Base-by-base conservation (phyloP, 2,113 vertebrate genomes). In the Colossoma macropomum region DNA sequence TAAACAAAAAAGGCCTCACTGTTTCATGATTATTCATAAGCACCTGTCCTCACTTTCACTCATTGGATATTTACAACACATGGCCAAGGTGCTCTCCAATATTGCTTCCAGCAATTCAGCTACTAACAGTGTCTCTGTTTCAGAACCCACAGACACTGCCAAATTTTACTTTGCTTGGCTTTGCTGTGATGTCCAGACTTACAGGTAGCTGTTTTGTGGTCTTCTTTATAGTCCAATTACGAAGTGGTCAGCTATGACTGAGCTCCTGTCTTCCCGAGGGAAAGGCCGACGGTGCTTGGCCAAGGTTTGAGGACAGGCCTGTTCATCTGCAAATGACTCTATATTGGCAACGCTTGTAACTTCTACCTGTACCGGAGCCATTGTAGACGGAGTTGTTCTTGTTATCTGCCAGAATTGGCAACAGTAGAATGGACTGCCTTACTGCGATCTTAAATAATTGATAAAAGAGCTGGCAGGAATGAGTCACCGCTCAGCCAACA, bases 371-470 rank as follows among this genome's bases (percentile, higher is more conserved):
- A 0, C 25, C 10, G 27, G 23, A 11, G 45, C 38, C 21, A 23
- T 45, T 50, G 13, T 30, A 59, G 60, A 60, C 11, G 19, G 7
- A 30, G 17, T 6, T 59, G 68, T 62, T 71, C 23, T 8, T n/a
- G 10, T 52, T 73, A 30, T 50, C 50, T 34, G 65, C 45, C 54
- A 17, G n/a, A 60, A 38, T 25, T 84, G 66, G 56, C 76, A 41
- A 41, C 11, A 17, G 6, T 16, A 21, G 27, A 48, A 12, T 54
- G 9, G 48, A 15, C 72, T 50, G 32, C 21, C 13, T 72, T 77
- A 27, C 59, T 65, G n/a, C 56, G n/a, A 8, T 59, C 19, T 54
- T 69, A 75, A 86, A 71, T 71, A 27, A 77, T 80, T 62, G 30
- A 75, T 75, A 23, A 75, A 76, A 48, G 45, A 65, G 21, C 60